A percentile compares a stretch with the other conserved stretches of the same genome.
These are phyloP conservation scores for Agrotis ipsilon DNA, from an alignment of 2,888 invertebrate species.

Conservation along the genomic window DNA sequence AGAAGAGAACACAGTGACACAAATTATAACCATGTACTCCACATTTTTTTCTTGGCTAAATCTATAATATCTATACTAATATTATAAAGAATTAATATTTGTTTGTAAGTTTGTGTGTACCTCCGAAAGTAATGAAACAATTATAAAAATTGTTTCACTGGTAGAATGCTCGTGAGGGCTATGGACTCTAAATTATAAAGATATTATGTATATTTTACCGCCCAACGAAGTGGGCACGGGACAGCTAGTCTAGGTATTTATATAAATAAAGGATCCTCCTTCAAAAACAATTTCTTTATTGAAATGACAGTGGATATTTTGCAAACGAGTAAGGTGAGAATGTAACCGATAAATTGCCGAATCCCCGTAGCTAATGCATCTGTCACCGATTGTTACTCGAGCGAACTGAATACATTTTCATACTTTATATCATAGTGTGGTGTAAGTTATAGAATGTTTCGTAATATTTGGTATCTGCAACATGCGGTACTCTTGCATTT, in stretches of 20 bases:
- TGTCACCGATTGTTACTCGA: conserved; percentile 80
- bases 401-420: conserved; percentile 80
- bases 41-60: neutral
- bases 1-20: neutral
- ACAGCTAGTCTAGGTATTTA: too few relatives aligned
- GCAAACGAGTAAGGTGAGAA: conserved; percentile 63
- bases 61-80: too few relatives aligned
- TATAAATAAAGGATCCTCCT: neutral
- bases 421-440: conserved; percentile 67
- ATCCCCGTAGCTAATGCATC: conserved; percentile 76
- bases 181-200: too few relatives aligned
- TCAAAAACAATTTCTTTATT: conserved; percentile 29
- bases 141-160: too few relatives aligned
- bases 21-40: neutral
- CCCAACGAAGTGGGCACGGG: too few relatives aligned
- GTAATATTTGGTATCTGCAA: neutral
- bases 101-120: too few relatives aligned
- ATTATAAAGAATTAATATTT: too few relatives aligned
- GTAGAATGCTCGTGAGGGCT: too few relatives aligned
- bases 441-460: conserved; percentile 50
- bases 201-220: too few relatives aligned
- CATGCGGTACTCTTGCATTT: neutral
- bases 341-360: conserved; percentile 68
- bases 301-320: conserved; percentile 53
- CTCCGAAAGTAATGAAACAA: too few relatives aligned